Evolutionary conservation across 2,888 invertebrate species (phyloP).

Genomic region (Labia minor): DNA sequence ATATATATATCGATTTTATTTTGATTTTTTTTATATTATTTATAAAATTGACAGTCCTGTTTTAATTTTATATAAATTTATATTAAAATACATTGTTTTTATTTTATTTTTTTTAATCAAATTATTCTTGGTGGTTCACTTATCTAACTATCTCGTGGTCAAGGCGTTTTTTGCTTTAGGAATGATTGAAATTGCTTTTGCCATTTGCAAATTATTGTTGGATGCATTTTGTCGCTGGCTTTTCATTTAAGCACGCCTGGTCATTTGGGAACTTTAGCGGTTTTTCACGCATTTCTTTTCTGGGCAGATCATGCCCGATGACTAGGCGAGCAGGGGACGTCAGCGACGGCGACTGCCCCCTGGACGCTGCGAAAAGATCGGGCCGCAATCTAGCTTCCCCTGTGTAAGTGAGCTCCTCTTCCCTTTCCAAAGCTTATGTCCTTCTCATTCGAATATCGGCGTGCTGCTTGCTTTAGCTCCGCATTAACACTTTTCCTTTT

Average conservation of each 20-base stretch:
- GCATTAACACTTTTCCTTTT: too few relatives aligned
- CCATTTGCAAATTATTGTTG: not conserved
- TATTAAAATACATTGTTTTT: too few relatives aligned
- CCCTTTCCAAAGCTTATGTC: not conserved
- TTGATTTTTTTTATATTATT: too few relatives aligned
- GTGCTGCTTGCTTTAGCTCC: too few relatives aligned
- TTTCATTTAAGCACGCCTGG: not conserved
- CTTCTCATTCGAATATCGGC: too few relatives aligned
- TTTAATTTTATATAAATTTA: too few relatives aligned
- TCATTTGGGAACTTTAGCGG: too few relatives aligned
- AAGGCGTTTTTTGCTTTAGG: not conserved
- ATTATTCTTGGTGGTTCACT: too few relatives aligned
- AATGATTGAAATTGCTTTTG: not conserved
- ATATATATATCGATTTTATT: too few relatives aligned
- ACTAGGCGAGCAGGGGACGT: slow-evolving; percentile 7
- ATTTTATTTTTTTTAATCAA: too few relatives aligned
- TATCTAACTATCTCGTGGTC: too few relatives aligned
- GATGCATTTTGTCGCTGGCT: not conserved
- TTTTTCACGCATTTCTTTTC: not conserved
- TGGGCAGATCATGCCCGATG: slow-evolving; percentile 3
- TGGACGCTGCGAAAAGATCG: not conserved
- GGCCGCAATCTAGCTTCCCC: not conserved
- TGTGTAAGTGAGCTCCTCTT: not conserved
- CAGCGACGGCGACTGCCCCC: not conserved
- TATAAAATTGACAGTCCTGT: too few relatives aligned